Conservation (phyloP, 2,113 vertebrate genomes). For the Litocranius walleri region DNA sequence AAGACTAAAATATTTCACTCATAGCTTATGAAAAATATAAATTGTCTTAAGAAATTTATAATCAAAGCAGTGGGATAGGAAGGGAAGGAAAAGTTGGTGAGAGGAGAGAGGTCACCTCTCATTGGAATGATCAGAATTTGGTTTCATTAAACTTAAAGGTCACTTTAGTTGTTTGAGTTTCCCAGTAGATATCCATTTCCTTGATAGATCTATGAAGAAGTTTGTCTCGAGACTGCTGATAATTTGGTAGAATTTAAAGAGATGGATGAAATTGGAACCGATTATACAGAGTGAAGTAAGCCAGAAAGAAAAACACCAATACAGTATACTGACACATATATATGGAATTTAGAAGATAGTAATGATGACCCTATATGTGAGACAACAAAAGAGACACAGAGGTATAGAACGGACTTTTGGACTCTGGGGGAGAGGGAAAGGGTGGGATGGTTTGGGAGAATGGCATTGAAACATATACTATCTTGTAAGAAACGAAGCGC, state of each 20-base stretch:
- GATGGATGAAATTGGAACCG: too few species aligned
- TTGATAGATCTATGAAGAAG: not conserved
- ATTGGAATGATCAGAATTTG: not conserved
- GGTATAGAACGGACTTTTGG: too few species aligned
- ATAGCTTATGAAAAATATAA: not conserved
- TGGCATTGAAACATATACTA: too few species aligned
- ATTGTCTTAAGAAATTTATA: not conserved
- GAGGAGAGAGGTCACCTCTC: not conserved
- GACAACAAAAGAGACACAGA: too few species aligned
- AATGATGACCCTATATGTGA: too few species aligned
- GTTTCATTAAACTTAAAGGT: not conserved
- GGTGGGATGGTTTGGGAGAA: too few species aligned
- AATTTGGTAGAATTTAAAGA: not conserved
- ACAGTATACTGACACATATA: too few species aligned
- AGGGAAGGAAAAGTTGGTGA: not conserved
- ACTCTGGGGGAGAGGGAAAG: too few species aligned
- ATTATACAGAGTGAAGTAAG: too few species aligned
- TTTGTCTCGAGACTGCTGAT: not conserved
- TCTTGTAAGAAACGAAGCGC: too few species aligned
- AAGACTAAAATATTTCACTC: not conserved
- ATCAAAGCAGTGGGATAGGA: not conserved
- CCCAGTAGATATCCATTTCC: not conserved
- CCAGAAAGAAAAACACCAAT: too few species aligned
- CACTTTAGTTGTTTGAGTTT: not conserved
- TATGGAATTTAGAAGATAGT: too few species aligned